Base-by-base conservation (phyloP, 2,888 invertebrate genomes). In the Anthoptus insignis region DNA sequence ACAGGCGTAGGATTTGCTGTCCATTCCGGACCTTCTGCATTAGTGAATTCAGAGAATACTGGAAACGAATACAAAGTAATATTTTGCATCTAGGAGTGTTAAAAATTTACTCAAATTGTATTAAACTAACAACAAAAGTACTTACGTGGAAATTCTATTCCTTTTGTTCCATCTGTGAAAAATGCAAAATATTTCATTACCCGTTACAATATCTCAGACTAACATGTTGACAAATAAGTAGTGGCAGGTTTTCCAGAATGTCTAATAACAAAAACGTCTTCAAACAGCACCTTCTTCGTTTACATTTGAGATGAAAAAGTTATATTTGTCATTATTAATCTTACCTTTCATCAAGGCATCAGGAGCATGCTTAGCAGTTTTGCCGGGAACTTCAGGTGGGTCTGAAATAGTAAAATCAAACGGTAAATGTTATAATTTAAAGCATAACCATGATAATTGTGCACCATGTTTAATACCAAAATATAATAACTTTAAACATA, bases 351-450 rank as follows among this genome's bases (percentile, higher is more conserved):
- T 80, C 67, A 76, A 6, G 60, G 70, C 65, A 11, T 75, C 75
- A 66, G 73, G 66, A 52, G 76, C 70, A 42, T 53, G 72, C 64
- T 76, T 78, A 64, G 76, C 64, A 37, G 52, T 76, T 75, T 87
- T 84, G 63, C 79, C 73, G 16, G 84, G 78, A 42, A 79, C 69
- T 64, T 79, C 80, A 53, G 78, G 69, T 32, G 78, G 58, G 63
- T 82, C 87, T 88, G 85, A 68, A 81, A 78, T 79, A 24, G 29
- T 14, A 60, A 73, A 74, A 71, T 75, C 70, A 32, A 6, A 27
- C 4, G 8, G 27, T 27, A 27, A 27, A 27, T 27, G 4, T 27
- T 6, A 27, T 27, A 27, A 27, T 27, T 27, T n/a, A n/a, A n/a
- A n/a, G n/a, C n/a, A n/a, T n/a, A n/a, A n/a, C n/a, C n/a, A n/a